Conservation (phyloP, 2,113 vertebrate genomes). For the Microtus ochrogaster region DNA sequence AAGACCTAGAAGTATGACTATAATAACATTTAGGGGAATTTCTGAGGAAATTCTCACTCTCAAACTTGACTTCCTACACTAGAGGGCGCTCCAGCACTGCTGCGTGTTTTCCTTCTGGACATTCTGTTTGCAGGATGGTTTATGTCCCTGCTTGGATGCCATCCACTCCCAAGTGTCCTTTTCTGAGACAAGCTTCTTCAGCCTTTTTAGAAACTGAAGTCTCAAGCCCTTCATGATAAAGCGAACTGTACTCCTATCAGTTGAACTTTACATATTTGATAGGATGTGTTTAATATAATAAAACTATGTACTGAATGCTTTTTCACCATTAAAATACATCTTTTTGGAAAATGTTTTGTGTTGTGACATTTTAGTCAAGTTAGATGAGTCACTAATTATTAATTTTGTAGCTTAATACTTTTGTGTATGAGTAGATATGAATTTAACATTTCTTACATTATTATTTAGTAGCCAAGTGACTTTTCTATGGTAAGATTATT, state of each 20-base stretch:
- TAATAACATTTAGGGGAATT: neutral
- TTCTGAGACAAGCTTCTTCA: constrained; percentile 37
- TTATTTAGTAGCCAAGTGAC: constrained; percentile 21
- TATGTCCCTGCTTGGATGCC: neutral
- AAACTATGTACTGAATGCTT: neutral
- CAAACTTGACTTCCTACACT: constrained; percentile 2
- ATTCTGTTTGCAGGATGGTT: neutral
- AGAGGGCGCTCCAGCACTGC: neutral
- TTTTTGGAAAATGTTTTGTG: constrained; percentile 29
- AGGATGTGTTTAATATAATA: constrained; percentile 25
- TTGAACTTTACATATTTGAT: constrained; percentile 2
- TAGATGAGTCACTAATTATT: constrained; percentile 15
- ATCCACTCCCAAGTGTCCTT: constrained; percentile 38
- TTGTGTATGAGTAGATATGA: neutral
- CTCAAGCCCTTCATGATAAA: constrained; percentile 22
- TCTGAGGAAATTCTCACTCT: neutral
- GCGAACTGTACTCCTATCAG: constrained; percentile 7
- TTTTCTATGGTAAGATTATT: constrained; percentile 19
- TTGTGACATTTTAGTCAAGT: constrained; percentile 59
- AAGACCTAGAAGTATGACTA: neutral
- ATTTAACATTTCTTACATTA: constrained; percentile 25
- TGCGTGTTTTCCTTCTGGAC: neutral
- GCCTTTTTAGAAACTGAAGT: constrained; percentile 41
- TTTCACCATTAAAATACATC: constrained; percentile 69
- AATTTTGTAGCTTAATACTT: constrained; percentile 47